phyloP scores from a whole-genome alignment of 2,888 invertebrate species.

The Eupithecia exiguata region DNA sequence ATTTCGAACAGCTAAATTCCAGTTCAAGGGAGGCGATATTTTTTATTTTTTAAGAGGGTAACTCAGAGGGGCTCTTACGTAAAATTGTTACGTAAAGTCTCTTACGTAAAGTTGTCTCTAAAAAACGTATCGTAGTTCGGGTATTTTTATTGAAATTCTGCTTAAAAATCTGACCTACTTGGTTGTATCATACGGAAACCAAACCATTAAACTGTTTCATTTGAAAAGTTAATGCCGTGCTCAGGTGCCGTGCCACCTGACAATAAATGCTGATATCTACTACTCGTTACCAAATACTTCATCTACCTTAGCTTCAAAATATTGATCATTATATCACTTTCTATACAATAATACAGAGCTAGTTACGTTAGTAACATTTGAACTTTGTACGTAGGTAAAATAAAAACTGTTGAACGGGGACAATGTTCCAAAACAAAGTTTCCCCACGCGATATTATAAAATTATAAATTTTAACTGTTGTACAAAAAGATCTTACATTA shows the following conservation, averaged over 20 bases:
- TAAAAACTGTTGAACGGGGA: background rate
- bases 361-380: background rate
- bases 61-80: no score
- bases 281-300: background rate
- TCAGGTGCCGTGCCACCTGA: background rate
- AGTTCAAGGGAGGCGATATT: background rate
- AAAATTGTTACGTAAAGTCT: no score
- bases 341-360: background rate
- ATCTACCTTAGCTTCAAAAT: background rate
- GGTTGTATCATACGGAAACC: background rate
- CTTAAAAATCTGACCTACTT: background rate
- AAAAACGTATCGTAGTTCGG: no score
- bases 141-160: background rate
- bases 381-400: no score
- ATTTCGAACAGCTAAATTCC: no score
- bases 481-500: background rate
- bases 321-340: background rate
- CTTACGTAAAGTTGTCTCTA: no score
- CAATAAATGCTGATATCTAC: constrained; percentile 1
- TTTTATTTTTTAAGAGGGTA: no score
- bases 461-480: background rate
- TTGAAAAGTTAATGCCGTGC: background rate
- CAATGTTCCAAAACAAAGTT: background rate
- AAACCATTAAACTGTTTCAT: background rate
- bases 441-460: no score